Conservation (phyloP, 2,888 invertebrate genomes). For the Leptothorax acervorum region DNA sequence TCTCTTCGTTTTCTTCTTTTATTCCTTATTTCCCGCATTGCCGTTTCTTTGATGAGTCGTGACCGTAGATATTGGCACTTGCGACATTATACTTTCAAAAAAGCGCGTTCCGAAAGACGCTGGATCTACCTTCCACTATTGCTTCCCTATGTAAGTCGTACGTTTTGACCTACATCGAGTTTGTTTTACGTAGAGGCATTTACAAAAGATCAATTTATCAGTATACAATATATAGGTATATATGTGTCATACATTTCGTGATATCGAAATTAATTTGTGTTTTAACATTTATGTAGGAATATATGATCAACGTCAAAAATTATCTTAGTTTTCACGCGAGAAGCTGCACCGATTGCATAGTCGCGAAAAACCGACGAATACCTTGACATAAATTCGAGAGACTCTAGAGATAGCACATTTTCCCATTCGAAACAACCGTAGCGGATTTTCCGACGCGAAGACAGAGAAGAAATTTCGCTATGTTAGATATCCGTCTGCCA, state of each 20-base stretch:
- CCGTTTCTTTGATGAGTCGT: conserved; percentile 57
- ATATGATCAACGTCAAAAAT: not conserved
- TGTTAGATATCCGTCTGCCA: conserved; percentile 56
- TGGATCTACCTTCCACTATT: not conserved
- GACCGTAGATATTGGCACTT: conserved; percentile 20
- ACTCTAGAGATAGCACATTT: not conserved
- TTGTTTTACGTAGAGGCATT: not conserved
- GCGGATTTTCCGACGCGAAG: not conserved
- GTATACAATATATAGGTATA: not conserved
- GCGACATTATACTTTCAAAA: conserved; percentile 50
- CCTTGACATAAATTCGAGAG: conserved; percentile 19
- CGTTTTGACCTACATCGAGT: conserved; percentile 13
- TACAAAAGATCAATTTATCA: not conserved
- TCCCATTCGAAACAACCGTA: not conserved
- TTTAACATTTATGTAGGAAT: conserved; percentile 3
- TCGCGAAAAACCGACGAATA: not conserved
- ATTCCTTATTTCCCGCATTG: conserved; percentile 33
- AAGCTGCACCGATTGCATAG: not conserved
- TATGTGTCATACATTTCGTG: not conserved
- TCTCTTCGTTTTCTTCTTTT: conserved; percentile 4
- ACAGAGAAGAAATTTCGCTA: conserved; percentile 48
- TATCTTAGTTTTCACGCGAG: not conserved
- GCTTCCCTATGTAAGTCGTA: not conserved
- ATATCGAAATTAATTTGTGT: not conserved
- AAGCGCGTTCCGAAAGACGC: conserved; percentile 33